Conservation (phyloP, 2,113 vertebrate species). For the Pitta sordida region DNA sequence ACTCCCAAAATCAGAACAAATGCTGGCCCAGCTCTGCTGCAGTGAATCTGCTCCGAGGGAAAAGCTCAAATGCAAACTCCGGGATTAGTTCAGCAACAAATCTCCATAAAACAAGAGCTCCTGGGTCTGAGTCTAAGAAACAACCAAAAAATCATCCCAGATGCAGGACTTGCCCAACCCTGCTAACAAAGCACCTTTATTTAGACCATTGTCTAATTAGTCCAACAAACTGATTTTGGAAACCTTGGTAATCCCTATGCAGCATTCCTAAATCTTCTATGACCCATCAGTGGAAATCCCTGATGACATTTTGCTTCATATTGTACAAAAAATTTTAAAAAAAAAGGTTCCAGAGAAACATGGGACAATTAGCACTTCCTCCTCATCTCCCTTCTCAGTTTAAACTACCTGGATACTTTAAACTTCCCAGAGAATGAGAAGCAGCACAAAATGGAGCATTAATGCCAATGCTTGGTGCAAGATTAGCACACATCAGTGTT, state of each 20-base stretch:
- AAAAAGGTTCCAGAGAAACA: neutral
- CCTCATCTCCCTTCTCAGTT: neutral
- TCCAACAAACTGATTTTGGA: neutral
- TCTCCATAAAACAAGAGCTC: neutral
- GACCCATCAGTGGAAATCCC: neutral
- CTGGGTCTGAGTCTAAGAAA: neutral
- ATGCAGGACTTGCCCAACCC: neutral
- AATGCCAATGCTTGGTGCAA: neutral
- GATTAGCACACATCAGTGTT: slow-evolving; percentile 3
- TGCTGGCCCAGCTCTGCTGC: neutral
- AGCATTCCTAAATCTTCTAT: neutral
- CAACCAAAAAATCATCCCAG: neutral
- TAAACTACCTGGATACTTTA: slow-evolving; percentile 1
- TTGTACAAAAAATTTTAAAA: neutral
- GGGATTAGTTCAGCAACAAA: neutral
- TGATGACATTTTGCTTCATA: neutral
- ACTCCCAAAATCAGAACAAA: neutral
- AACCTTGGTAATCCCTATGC: neutral
- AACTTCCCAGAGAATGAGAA: neutral
- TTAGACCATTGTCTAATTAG: neutral
- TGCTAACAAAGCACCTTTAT: neutral
- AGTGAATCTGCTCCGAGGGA: neutral
- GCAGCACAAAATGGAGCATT: neutral
- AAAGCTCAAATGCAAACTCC: neutral
- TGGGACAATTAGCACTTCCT: neutral